A percentile compares a stretch with the other conserved stretches of the same genome.
phyloP scores from a whole-genome alignment of 2,113 vertebrate genomes.

The Coryphaenoides rupestris region DNA sequence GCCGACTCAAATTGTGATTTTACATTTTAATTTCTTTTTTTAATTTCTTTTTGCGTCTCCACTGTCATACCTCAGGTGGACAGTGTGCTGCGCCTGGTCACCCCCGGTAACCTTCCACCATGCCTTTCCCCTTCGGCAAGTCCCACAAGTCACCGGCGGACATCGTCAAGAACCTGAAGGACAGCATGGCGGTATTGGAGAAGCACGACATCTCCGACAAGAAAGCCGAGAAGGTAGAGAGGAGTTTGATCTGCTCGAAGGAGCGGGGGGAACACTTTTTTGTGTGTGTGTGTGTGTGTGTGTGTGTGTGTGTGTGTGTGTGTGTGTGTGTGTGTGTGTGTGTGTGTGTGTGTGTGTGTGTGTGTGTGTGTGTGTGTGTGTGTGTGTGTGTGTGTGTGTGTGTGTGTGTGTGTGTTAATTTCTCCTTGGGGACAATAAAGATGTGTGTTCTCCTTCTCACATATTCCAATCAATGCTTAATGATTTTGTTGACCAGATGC shows the following conservation, averaged over 20 bases:
- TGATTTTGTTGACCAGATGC: too few species aligned
- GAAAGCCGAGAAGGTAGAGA: conserved; percentile 89
- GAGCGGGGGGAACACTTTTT: neutral
- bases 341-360: neutral
- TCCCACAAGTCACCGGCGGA: conserved; percentile 97
- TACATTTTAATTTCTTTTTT: too few species aligned
- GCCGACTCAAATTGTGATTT: neutral
- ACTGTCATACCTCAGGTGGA: conserved; percentile 71
- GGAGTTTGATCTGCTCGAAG: too few species aligned
- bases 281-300: neutral
- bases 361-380: neutral
- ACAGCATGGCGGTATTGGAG: conserved; percentile 91
- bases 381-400: neutral
- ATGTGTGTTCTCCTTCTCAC: too few species aligned
- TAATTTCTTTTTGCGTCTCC: neutral
- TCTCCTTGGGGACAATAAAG: too few species aligned
- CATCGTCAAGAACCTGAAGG: conserved; percentile 96
- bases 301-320: neutral
- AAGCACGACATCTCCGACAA: conserved; percentile 94
- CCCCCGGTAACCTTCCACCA: conserved; percentile 73
- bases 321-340: neutral
- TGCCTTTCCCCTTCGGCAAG: conserved; percentile 97
- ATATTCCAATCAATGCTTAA: too few species aligned
- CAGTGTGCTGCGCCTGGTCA: conserved; percentile 65
- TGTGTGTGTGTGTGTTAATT: too few species aligned